A percentile compares a stretch with the other conserved stretches of the same genome.
Conservation (phyloP, 2,797 vertebrate species). For the Myripristis jacobus region DNA sequence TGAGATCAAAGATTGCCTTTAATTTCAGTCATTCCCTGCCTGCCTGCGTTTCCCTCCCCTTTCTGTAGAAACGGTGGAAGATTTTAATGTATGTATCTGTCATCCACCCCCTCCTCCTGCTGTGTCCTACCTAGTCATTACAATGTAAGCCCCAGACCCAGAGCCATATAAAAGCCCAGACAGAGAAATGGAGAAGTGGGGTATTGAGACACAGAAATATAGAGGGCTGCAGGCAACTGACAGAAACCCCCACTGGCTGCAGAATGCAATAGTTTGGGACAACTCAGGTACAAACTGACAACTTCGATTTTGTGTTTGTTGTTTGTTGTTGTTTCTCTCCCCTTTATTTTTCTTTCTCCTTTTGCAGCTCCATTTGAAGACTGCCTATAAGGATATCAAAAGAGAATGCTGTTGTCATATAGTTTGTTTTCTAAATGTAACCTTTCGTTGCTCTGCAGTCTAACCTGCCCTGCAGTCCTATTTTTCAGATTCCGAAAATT, state of each 20-base stretch:
- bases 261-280: constrained; percentile 73
- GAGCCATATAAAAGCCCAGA: constrained; percentile 54
- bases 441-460: constrained; percentile 59
- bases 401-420: constrained; percentile 58
- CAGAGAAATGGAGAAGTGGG: constrained; percentile 48
- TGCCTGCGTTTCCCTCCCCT: constrained; percentile 17
- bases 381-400: constrained; percentile 71
- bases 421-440: constrained; percentile 65
- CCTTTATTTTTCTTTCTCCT: constrained; percentile 35
- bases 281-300: constrained; percentile 73
- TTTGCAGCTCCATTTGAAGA: constrained; percentile 74
- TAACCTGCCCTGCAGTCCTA: too few relatives aligned
- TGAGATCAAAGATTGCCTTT: constrained; percentile 61
- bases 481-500: constrained; percentile 53
- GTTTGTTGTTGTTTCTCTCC: too few relatives aligned
- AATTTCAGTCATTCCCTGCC: constrained; percentile 44
- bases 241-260: constrained; percentile 74
- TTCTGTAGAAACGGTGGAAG: constrained; percentile 52
- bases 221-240: constrained; percentile 52
- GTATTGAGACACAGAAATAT: constrained; percentile 50
- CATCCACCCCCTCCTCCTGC: constrained; percentile 37
- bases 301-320: constrained; percentile 66
- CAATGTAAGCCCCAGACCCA: constrained; percentile 47
- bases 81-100: constrained; percentile 69
- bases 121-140: constrained; percentile 58